These are phyloP conservation scores for Isichthys henryi DNA, from an alignment of 2,113 vertebrate genomes.

Conservation along the genomic window DNA sequence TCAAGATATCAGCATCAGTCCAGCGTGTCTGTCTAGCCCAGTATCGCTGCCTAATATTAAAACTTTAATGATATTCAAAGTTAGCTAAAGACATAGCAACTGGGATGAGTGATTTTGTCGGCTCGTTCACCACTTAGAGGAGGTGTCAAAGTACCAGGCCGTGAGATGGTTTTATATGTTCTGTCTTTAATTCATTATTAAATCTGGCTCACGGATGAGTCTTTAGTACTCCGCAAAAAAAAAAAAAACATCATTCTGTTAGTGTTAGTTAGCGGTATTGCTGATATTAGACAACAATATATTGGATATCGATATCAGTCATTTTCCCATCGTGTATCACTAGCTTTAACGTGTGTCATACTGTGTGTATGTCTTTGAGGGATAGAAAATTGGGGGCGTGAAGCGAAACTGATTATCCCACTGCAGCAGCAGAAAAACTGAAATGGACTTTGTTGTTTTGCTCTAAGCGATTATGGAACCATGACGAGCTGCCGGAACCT, in stretches of 20 bases:
- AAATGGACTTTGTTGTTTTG: neutral
- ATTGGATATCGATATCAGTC: neutral
- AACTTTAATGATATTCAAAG: neutral
- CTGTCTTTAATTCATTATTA: neutral
- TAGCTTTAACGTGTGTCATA: neutral
- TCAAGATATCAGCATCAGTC: neutral
- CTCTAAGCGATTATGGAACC: neutral
- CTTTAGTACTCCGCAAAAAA: neutral
- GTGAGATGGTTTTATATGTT: neutral
- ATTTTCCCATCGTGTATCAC: neutral
- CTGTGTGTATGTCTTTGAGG: neutral
- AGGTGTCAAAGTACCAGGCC: neutral
- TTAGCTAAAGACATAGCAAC: neutral
- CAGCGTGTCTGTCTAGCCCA: neutral
- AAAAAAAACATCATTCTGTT: neutral
- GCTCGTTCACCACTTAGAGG: neutral
- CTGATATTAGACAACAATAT: neutral
- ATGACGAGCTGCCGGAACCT: neutral
- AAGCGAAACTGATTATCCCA: neutral
- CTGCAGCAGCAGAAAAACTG: neutral
- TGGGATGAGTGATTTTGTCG: neutral
- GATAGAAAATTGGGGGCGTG: neutral
- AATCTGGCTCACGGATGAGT: neutral
- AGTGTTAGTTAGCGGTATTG: neutral
- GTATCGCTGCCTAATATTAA: neutral